Percentiles rank a stretch among this genome's conserved stretches.
phyloP scores from a whole-genome alignment of 2,797 vertebrate genomes.

The Enteromius thamalakanensis region DNA sequence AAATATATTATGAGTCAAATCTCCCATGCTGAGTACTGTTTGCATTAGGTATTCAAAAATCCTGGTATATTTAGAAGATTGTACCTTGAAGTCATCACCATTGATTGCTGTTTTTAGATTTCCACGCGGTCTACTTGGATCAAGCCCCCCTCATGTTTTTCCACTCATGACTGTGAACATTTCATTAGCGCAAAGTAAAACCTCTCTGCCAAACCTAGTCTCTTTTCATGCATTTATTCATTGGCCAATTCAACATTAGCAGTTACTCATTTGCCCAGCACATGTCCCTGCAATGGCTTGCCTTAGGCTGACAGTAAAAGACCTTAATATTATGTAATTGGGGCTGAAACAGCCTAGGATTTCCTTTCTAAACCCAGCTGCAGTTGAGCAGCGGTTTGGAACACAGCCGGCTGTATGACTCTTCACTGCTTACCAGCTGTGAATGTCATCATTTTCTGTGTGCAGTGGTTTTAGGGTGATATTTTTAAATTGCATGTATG shows the following conservation, averaged over 20 bases:
- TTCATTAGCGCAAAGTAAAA: conserved; percentile 36
- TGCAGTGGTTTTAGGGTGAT: not conserved
- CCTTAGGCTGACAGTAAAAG: conserved; percentile 10
- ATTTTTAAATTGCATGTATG: not conserved
- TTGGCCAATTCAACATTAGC: conserved; percentile 25
- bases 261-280: conserved; percentile 22
- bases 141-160: conserved; percentile 8
- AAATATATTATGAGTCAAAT: not conserved
- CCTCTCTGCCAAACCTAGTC: conserved; percentile 1
- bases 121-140: not conserved
- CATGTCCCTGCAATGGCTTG: conserved; percentile 24
- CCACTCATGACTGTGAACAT: conserved; percentile 44
- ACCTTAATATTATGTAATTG: conserved; percentile 35
- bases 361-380: conserved; percentile 3
- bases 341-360: conserved; percentile 19
- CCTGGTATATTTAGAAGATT: not conserved
- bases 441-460: conserved; percentile 2
- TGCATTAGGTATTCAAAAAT: not conserved
- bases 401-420: not conserved
- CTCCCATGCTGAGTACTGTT: not conserved
- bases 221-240: conserved; percentile 26
- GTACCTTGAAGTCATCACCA: conserved; percentile 1
- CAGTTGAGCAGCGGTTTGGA: not conserved
- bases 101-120: conserved; percentile 5
- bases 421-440: not conserved